Percentiles rank a stretch among this genome's conserved stretches.
phyloP scores from a whole-genome alignment of 1,140 invertebrate genomes.

The Neoseiulus cucumeris region DNA sequence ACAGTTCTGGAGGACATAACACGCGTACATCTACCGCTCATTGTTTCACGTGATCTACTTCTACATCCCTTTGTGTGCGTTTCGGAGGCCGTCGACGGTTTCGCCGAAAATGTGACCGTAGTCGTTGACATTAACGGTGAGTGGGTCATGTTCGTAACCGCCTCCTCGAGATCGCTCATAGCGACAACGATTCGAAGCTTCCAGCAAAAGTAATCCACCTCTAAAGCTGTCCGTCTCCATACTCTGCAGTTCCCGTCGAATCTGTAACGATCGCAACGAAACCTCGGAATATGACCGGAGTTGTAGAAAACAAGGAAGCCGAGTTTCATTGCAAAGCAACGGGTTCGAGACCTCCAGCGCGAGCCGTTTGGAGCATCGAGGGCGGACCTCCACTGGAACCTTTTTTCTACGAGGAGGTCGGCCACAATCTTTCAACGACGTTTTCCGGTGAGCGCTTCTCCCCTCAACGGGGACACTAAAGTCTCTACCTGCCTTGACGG shows the following conservation, averaged over 20 bases:
- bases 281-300: neutral
- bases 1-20: slow-evolving; percentile 5
- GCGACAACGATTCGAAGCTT: no score
- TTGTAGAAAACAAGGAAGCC: neutral
- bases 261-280: neutral
- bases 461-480: neutral
- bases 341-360: neutral
- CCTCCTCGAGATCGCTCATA: neutral
- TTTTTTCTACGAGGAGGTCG: slow-evolving; percentile 1
- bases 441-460: neutral
- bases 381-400: neutral
- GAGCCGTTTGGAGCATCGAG: slow-evolving; percentile 6
- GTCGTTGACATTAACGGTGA: slow-evolving; percentile 1
- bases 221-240: neutral
- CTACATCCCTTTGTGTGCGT: neutral
- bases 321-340: neutral
- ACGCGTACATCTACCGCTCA: neutral
- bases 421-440: neutral
- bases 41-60: neutral
- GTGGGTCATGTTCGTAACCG: neutral
- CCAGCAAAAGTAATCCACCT: no score
- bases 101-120: neutral
- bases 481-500: no score
- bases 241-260: neutral
- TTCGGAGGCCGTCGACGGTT: neutral